phyloP scores from a whole-genome alignment of 2,888 invertebrate species.

The Molorchus minor region DNA sequence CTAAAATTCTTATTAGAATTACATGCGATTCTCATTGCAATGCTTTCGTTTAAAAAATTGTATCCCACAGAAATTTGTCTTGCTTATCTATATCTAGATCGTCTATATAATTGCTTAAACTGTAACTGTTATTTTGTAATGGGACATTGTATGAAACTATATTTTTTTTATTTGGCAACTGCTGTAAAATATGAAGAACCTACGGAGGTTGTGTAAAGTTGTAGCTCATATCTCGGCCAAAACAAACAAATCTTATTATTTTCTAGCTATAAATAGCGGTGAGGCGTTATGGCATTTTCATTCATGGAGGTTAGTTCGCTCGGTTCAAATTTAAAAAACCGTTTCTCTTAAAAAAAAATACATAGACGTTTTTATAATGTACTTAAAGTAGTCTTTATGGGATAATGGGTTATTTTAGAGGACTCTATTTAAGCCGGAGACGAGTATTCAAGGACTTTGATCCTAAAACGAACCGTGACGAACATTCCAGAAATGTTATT shows the following conservation, averaged over 20 bases:
- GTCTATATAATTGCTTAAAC: too few species aligned
- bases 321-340: too few species aligned
- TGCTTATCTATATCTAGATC: too few species aligned
- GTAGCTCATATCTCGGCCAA: not conserved
- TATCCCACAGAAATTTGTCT: too few species aligned
- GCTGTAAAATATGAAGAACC: not conserved
- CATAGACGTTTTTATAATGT: not conserved
- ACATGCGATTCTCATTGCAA: too few species aligned
- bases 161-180: not conserved
- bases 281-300: not conserved
- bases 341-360: not conserved
- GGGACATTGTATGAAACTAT: not conserved
- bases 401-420: not conserved
- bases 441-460: not conserved
- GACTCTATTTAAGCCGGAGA: not conserved
- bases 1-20: too few species aligned
- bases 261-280: not conserved
- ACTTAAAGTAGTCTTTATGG: not conserved
- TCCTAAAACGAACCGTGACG: not conserved
- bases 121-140: too few species aligned
- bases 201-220: not conserved
- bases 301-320: not conserved
- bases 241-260: not conserved
- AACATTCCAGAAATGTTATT: not conserved
- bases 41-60: too few species aligned